Percentiles rank a stretch among this genome's conserved stretches.
These are phyloP conservation scores for Melanotaenia trifasciata DNA, from an alignment of 2,797 vertebrate species.

Conservation along the genomic window DNA sequence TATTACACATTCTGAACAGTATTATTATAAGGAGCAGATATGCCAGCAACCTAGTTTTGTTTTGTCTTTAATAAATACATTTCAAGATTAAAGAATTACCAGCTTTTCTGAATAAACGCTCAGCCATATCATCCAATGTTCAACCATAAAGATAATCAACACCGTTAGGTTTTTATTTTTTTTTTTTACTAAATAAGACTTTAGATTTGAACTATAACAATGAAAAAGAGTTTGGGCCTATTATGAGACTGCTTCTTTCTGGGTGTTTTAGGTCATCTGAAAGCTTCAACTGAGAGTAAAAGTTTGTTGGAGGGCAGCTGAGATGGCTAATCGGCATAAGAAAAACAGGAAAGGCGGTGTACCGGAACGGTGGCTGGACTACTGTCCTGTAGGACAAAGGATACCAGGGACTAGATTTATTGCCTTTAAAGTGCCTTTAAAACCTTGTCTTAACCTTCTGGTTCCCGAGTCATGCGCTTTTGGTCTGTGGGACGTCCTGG, in stretches of 20 bases:
- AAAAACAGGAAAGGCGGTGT: conserved; percentile 11
- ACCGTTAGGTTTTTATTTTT: background rate
- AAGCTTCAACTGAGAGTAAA: background rate
- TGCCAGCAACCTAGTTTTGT: too few relatives aligned
- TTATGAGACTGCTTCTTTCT: background rate
- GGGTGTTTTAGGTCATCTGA: conserved; percentile 8
- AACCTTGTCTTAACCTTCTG: conserved; percentile 6
- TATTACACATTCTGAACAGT: too few relatives aligned
- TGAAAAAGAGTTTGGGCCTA: background rate
- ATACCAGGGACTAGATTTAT: conserved; percentile 38
- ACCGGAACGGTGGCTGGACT: conserved; percentile 35
- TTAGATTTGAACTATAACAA: too few relatives aligned
- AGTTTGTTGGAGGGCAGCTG: background rate
- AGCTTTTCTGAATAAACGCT: too few relatives aligned
- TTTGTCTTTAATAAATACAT: too few relatives aligned
- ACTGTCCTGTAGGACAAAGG: conserved; percentile 28
- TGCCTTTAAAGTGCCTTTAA: conserved; percentile 43
- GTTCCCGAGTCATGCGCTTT: conserved; percentile 4
- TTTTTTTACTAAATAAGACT: background rate
- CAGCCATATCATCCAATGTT: too few relatives aligned
- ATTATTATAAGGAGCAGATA: too few relatives aligned
- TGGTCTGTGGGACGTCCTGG: conserved; percentile 29
- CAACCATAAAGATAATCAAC: background rate
- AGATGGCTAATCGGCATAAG: conserved; percentile 7
- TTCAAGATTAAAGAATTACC: too few relatives aligned